Evolutionary conservation across 1,140 invertebrate genomes (phyloP).

Genomic region (Drosophila pruinosa): DNA sequence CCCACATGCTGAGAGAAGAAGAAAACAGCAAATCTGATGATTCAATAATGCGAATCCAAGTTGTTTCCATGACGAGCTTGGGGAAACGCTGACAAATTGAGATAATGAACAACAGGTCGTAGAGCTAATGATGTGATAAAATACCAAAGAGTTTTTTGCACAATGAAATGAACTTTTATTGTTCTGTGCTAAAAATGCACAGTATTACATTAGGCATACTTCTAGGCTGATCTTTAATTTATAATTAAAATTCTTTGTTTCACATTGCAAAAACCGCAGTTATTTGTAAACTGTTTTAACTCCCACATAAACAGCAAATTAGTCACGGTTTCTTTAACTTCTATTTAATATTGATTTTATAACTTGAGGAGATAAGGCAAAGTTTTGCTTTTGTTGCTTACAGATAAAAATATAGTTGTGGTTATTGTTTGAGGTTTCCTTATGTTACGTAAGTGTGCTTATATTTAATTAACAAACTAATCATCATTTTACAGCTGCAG

Average conservation of each 20-base stretch:
- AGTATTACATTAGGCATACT: neutral
- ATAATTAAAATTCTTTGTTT: neutral
- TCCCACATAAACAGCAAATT: too few species aligned
- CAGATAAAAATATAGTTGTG: neutral
- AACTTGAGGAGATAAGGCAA: too few species aligned
- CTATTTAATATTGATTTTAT: neutral
- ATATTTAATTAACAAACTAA: neutral
- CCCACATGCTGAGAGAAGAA: neutral
- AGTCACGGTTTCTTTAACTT: neutral
- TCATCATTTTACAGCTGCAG: neutral
- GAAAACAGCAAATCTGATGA: slow-evolving; percentile 4
- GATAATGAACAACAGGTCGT: neutral
- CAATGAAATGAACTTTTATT: too few species aligned
- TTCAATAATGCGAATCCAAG: slow-evolving; percentile 3
- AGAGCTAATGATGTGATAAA: neutral
- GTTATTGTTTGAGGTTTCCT: neutral
- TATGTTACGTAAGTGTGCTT: too few species aligned
- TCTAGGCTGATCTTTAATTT: neutral
- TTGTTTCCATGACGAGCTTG: neutral
- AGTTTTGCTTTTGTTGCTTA: neutral
- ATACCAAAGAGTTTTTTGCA: neutral
- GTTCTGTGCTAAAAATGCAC: too few species aligned
- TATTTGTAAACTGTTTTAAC: too few species aligned
- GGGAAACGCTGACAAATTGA: neutral
- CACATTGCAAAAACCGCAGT: too few species aligned